A percentile compares a stretch with the other conserved stretches of the same genome.
Evolutionary conservation across 2,797 vertebrate species (phyloP).

Genomic region (Chaenodraco wilsoni): DNA sequence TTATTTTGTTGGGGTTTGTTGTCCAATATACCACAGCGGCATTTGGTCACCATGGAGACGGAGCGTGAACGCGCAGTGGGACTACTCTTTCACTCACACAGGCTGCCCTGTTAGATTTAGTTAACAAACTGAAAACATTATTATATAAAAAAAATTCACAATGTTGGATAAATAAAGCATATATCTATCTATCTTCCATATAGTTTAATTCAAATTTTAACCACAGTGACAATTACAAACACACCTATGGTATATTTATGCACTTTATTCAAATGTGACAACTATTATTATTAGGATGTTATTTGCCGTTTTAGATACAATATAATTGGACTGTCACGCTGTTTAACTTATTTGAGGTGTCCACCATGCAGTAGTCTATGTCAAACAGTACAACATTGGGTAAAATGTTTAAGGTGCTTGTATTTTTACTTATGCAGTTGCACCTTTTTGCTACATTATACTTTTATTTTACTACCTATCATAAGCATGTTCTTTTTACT

Average conservation of each 20-base stretch:
- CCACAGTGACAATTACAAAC: background rate
- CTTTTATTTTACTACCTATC: background rate
- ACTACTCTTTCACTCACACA: background rate
- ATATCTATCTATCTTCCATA: too few species aligned
- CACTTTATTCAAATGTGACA: too few species aligned
- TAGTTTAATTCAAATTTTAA: background rate
- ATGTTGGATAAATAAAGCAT: too few species aligned
- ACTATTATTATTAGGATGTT: background rate
- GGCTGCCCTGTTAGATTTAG: background rate
- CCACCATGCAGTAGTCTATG: background rate
- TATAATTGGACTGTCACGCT: background rate
- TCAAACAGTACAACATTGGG: background rate
- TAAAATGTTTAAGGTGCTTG: background rate
- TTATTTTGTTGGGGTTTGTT: slow-evolving; percentile 60
- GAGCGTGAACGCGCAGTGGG: slow-evolving; percentile 71
- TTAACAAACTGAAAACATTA: background rate
- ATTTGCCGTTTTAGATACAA: background rate
- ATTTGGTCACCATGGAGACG: slow-evolving; percentile 79
- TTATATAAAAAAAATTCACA: too few species aligned
- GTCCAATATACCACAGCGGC: slow-evolving; percentile 47
- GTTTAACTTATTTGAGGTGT: background rate
- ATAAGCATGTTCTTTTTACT: background rate
- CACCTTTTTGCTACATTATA: background rate
- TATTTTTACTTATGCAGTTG: background rate
- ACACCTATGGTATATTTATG: background rate